phyloP scores from a whole-genome alignment of 2,797 vertebrate species.

The Trachops cirrhosus region DNA sequence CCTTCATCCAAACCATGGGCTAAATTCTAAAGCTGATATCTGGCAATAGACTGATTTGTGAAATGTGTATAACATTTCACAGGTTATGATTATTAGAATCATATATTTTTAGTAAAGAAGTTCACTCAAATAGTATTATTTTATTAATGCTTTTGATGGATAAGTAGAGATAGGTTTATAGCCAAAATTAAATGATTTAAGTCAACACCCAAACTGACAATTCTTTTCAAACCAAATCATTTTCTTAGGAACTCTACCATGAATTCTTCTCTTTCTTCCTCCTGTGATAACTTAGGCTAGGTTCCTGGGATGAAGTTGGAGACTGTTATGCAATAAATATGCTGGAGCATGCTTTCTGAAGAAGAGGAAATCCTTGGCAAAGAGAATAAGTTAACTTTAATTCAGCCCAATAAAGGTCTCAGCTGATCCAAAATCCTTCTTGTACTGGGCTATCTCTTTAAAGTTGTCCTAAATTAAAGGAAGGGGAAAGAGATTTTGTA shows the following conservation, averaged over 20 bases:
- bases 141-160: neutral
- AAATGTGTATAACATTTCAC: neutral
- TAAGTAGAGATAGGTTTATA: neutral
- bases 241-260: neutral
- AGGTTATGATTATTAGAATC: neutral
- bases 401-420: neutral
- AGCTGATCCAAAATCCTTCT: neutral
- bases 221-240: neutral
- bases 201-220: neutral
- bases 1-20: neutral
- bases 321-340: neutral
- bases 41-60: neutral
- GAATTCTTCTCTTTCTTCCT: neutral
- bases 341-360: neutral
- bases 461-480: neutral
- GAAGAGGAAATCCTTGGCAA: neutral
- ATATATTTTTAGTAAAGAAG: neutral
- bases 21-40: neutral
- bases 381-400: neutral
- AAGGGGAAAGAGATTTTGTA: neutral
- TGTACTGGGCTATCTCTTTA: neutral
- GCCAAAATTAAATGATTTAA: neutral
- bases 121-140: neutral
- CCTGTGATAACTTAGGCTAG: neutral
- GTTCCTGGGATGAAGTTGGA: neutral